phyloP scores from a whole-genome alignment of 2,888 invertebrate genomes.

The Nemapogon koenigi region DNA sequence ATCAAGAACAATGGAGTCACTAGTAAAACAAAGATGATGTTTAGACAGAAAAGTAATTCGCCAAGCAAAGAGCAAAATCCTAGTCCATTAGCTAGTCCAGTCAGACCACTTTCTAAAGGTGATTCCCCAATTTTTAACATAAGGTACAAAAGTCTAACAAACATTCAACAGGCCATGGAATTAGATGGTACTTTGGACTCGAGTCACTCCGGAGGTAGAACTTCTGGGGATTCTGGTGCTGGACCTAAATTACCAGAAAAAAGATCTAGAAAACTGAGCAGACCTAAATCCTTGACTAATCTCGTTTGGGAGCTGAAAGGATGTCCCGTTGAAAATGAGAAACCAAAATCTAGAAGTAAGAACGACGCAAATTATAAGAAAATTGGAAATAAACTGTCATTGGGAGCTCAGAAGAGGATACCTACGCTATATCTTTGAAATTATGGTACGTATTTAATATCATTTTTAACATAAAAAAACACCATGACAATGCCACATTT shows the following conservation, averaged over 20 bases:
- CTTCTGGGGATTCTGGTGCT: slow-evolving; percentile 82
- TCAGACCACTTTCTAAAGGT: slow-evolving; percentile 65
- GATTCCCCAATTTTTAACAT: slow-evolving; percentile 81
- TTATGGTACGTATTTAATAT: slow-evolving; percentile 33
- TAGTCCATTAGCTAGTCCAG: slow-evolving; percentile 63
- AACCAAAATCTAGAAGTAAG: slow-evolving; percentile 56
- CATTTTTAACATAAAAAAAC: too few species aligned
- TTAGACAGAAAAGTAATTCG: slow-evolving; percentile 75
- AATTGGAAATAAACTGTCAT: slow-evolving; percentile 54
- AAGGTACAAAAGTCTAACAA: slow-evolving; percentile 72
- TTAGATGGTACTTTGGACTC: slow-evolving; percentile 87
- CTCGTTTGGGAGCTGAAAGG: slow-evolving; percentile 80
- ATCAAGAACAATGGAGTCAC: slow-evolving; percentile 75
- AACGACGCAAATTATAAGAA: slow-evolving; percentile 59
- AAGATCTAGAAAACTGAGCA: slow-evolving; percentile 78
- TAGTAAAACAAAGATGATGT: slow-evolving; percentile 68
- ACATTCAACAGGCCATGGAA: slow-evolving; percentile 77
- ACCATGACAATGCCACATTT: too few species aligned
- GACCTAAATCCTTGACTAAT: slow-evolving; percentile 86
- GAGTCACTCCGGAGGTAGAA: slow-evolving; percentile 86
- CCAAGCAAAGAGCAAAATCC: slow-evolving; percentile 73
- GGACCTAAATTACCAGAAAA: slow-evolving; percentile 84
- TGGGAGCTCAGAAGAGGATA: slow-evolving; percentile 61
- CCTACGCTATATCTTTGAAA: slow-evolving; percentile 65
- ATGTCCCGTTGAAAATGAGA: slow-evolving; percentile 41